Base-by-base conservation (phyloP, 2,888 invertebrate genomes). In the Lysandra coridon region DNA sequence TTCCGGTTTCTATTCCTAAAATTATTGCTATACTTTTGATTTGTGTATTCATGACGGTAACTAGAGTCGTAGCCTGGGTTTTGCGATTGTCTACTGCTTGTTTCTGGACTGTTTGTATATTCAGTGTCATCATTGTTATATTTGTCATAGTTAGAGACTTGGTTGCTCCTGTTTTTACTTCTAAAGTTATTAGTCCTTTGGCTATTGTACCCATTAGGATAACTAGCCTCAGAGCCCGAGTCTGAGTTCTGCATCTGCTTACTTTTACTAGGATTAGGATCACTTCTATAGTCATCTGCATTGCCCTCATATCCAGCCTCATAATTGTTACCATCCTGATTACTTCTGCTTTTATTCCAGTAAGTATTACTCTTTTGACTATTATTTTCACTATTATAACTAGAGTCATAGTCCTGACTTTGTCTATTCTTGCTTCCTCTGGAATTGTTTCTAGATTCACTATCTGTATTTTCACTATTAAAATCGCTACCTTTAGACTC, bases 351-450 rank as follows among this genome's bases (percentile, higher is more conserved):
- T 78, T 73, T 73, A 73, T 78, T 78, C 73, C 85, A 84, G 81
- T 44, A 81, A 81, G 49, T 78, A 33, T 73, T 53, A 1, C 53
- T 83, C 33, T 85, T 84, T 69, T 78, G 69, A 78, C 78, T 78
- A 49, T 81, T 82, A 77, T 78, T 80, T 78, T 86, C 85, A 79
- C 83, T 83, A 79, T 78, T 81, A 75, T 83, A 81, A 80, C 79
- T 82, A 60, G 80, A 78, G 6, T 87, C 87, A 73, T 84, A 82
- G 74, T 69, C 69, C 69, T 69, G 33, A 69, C 14, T 69, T 69
- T 69, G 69, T 17, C 33, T 69, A 37, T 33, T 69, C 14, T 33
- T 69, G 33, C 10, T 69, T 33, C 12, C 33, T 33, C 33, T 69
- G 33, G 69, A 17, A 69, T 69, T 69, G 30, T 69, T 69, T 37